Conservation (phyloP, 2,113 vertebrate species). For the Pipra filicauda region DNA sequence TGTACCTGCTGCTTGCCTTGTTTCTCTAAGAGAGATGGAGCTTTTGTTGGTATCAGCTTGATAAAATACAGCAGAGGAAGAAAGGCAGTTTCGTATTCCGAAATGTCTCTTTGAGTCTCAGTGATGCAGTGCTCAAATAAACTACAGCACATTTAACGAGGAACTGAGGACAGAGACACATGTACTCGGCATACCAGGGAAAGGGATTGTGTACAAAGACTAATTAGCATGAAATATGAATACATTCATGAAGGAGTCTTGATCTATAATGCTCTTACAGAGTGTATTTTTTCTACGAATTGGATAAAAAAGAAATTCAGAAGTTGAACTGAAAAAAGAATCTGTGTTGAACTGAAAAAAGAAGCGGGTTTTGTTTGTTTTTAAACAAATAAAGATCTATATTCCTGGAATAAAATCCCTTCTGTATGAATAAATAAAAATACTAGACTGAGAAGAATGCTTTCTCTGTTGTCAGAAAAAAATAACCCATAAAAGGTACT, state of each 20-base stretch:
- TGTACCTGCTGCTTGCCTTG: background rate
- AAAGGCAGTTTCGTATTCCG: slow-evolving; percentile 56
- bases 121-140: slow-evolving; percentile 72
- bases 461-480: background rate
- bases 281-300: slow-evolving; percentile 58
- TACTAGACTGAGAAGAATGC: background rate
- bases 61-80: slow-evolving; percentile 45
- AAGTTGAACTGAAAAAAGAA: slow-evolving; percentile 42
- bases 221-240: slow-evolving; percentile 83
- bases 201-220: slow-evolving; percentile 63
- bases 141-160: slow-evolving; percentile 80
- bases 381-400: background rate
- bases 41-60: slow-evolving; percentile 11
- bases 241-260: slow-evolving; percentile 70
- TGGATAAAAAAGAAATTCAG: slow-evolving; percentile 63
- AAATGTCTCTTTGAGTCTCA: slow-evolving; percentile 58
- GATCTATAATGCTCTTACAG: slow-evolving; percentile 72
- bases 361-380: slow-evolving; percentile 1
- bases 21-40: background rate
- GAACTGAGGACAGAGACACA: slow-evolving; percentile 77
- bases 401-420: background rate
- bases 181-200: slow-evolving; percentile 73
- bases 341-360: slow-evolving; percentile 27
- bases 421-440: background rate
- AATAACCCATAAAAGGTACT: background rate